phyloP scores from a whole-genome alignment of 2,113 vertebrate genomes.

The Lipophrys pholis region DNA sequence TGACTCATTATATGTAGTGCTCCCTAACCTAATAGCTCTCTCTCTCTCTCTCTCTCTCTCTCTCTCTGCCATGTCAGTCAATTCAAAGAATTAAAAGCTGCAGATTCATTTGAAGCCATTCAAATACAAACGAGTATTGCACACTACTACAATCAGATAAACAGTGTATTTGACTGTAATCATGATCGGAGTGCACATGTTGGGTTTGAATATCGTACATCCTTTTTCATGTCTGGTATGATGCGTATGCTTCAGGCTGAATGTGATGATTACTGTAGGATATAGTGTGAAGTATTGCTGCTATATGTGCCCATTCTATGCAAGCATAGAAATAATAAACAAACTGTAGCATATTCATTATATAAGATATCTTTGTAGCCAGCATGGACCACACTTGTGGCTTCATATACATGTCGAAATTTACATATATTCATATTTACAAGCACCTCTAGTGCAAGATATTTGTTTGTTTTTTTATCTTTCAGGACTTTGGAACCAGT shows the following conservation, averaged over 20 bases:
- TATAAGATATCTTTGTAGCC: conserved; percentile 68
- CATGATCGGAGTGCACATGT: conserved; percentile 6
- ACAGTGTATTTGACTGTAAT: conserved; percentile 19
- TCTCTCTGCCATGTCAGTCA: conserved; percentile 39
- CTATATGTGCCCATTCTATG: conserved; percentile 78
- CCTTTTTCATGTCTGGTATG: conserved; percentile 23
- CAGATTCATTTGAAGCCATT: conserved; percentile 50
- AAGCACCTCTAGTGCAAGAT: conserved; percentile 3
- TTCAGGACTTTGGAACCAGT: conserved; percentile 8
- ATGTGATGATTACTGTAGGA: conserved; percentile 44
- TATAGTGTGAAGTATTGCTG: conserved; percentile 77
- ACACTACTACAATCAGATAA: conserved; percentile 37
- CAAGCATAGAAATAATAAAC: conserved; percentile 79
- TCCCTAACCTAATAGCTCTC: conserved; percentile 30
- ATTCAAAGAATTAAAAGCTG: conserved; percentile 59
- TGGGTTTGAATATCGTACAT: conserved; percentile 36
- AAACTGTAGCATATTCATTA: conserved; percentile 72
- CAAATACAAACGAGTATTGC: conserved; percentile 46
- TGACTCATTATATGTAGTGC: conserved; percentile 62
- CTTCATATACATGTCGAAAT: conserved; percentile 75
- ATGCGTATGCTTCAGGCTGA: conserved; percentile 36
- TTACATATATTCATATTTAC: conserved; percentile 78
- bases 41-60: not conserved
- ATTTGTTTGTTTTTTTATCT: no score
- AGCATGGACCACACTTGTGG: conserved; percentile 56